phyloP scores from a whole-genome alignment of 2,113 vertebrate genomes.

The Oreotrochilus melanogaster region DNA sequence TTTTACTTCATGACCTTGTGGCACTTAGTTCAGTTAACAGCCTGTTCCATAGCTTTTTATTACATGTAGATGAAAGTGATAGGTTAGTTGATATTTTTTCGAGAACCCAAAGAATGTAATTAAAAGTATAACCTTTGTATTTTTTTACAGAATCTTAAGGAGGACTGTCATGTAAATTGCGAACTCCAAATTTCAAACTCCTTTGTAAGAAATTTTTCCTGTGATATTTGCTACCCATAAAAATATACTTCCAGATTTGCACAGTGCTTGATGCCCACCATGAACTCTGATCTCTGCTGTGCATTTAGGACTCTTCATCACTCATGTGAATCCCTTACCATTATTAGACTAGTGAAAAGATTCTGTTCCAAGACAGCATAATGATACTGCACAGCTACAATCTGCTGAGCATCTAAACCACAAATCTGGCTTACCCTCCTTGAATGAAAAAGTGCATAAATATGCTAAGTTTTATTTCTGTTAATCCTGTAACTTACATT shows the following conservation, averaged over 20 bases:
- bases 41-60: constrained; percentile 52
- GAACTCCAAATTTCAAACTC: constrained; percentile 19
- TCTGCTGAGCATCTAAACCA: background rate
- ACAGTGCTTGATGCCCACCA: background rate
- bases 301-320: background rate
- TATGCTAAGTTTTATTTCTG: background rate
- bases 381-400: background rate
- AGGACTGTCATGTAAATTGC: background rate
- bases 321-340: background rate
- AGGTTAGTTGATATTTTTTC: background rate
- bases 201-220: constrained; percentile 10
- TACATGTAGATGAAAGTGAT: constrained; percentile 51
- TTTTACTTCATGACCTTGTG: constrained; percentile 47
- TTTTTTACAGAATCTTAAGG: background rate
- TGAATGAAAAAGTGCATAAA: background rate
- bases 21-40: constrained; percentile 56
- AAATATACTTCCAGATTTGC: background rate
- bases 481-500: background rate
- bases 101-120: background rate
- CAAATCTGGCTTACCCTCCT: background rate
- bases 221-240: background rate
- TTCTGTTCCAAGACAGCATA: background rate
- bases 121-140: background rate
- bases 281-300: background rate
- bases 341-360: background rate